Base-by-base conservation (phyloP, 2,888 invertebrate genomes). In the Campoletis raptor region DNA sequence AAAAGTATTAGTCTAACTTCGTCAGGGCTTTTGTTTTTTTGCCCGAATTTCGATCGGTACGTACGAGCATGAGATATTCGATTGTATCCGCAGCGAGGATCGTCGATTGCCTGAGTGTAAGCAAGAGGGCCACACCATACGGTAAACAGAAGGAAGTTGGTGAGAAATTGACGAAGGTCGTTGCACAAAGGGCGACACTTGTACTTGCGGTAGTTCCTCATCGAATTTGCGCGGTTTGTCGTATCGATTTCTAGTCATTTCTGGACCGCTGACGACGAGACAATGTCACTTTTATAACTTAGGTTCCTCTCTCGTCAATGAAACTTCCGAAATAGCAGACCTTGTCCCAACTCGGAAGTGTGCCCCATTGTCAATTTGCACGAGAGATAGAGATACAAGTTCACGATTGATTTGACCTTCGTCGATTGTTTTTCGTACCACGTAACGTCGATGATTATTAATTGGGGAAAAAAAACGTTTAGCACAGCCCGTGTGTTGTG, bases 161-260 rank as follows among this genome's bases (percentile, higher is more conserved):
- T 61, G 54, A 85, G n/a, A 80, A 85, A 61, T 69, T 66, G 72
- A 15, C 76, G 64, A 74, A 72, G 83, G 64, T 78, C 78, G 66
- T 81, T 78, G 81, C 69, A 57, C 48, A 37, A 24, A 48, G 61
- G 48, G 57, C 57, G 81, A 81, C 52, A 69, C 69, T 81, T 72
- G 76, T 54, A 57, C 70, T 66, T 70, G 70, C 79, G 84, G 76
- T 76, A 76, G 86, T 85, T 76, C 84, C 84, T 87, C 87, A 87
- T 87, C 76, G 84, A 72, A 76, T 76, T 66, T 61, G 37, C 74
- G 37, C 77, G 83, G 57, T 12, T 64, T 54, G 37, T 73, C 84
- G 81, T 57, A 48, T 83, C 76, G 77, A 80, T 72, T 40, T 78
- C 61, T 30, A 30, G 48, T 70, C 77, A 81, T 69, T 54, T 64